A percentile compares a stretch with the other conserved stretches of the same genome.
These are phyloP conservation scores for Pocillopora grandis DNA, from an alignment of 92 coral and sea anemone genomes.

Conservation along the genomic window DNA sequence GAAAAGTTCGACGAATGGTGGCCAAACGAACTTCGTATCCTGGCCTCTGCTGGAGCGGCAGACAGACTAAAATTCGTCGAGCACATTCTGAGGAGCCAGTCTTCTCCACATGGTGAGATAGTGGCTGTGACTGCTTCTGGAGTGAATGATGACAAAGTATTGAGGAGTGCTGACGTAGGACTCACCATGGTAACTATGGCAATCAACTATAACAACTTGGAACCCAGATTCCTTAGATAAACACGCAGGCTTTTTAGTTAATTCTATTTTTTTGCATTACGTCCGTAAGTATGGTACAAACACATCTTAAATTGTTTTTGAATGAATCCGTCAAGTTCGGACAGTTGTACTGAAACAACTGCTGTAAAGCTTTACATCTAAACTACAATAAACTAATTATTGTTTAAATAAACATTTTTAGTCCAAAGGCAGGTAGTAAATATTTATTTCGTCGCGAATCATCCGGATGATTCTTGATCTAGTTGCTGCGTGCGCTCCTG, in stretches of 20 bases:
- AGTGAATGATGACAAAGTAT: conserved; percentile 73
- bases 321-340: no score
- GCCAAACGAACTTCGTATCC: conserved; percentile 75
- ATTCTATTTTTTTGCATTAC: neutral
- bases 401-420: no score
- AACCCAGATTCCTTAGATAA: neutral
- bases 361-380: neutral
- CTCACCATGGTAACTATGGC: conserved; percentile 68
- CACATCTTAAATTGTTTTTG: no score
- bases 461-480: no score
- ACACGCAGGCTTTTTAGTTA: neutral
- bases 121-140: conserved; percentile 91
- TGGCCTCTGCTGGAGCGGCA: conserved; percentile 72
- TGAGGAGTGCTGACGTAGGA: conserved; percentile 82
- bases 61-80: conserved; percentile 57
- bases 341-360: neutral
- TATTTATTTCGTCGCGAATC: no score
- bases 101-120: conserved; percentile 65
- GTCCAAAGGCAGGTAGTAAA: no score
- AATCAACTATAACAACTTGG: no score
- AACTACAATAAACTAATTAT: no score
- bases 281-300: neutral
- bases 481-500: no score
- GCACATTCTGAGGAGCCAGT: conserved; percentile 52
- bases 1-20: conserved; percentile 70